A percentile compares a stretch with the other conserved stretches of the same genome.
Conservation (phyloP, 2,113 vertebrate genomes). For the Microcebus tavaratra region DNA sequence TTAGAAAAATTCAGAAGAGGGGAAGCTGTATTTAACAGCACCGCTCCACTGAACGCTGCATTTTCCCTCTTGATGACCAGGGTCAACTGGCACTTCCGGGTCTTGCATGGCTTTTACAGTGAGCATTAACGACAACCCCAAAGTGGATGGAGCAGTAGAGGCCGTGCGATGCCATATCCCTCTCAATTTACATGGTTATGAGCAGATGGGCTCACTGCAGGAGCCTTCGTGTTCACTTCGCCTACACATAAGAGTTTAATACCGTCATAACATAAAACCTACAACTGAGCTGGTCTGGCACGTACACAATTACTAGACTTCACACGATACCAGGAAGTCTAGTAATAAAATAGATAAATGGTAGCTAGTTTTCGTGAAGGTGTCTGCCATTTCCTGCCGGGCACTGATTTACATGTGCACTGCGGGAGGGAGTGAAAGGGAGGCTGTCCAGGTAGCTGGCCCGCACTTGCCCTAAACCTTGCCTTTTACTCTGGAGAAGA, state of each 20-base stretch:
- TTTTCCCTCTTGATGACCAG: neutral
- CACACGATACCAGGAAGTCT: fast-evolving
- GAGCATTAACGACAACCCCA: fast-evolving
- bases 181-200: fast-evolving
- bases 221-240: no score
- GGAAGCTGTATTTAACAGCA: neutral
- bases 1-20: neutral
- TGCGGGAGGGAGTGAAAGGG: neutral
- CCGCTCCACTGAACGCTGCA: fast-evolving
- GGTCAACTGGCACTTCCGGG: fast-evolving
- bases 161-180: neutral
- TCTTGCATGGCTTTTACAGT: neutral
- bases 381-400: neutral
- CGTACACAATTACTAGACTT: fast-evolving
- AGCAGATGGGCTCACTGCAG: neutral
- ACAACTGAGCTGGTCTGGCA: neutral
- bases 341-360: fast-evolving
- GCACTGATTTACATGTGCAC: fast-evolving
- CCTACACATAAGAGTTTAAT: fast-evolving
- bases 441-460: neutral
- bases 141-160: neutral
- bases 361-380: neutral
- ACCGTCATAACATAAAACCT: fast-evolving
- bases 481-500: neutral
- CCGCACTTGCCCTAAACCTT: neutral